Evolutionary conservation across 2,113 vertebrate genomes (phyloP), one percentile per base, ranked within the genome.

Genomic region (Uria lomvia): DNA sequence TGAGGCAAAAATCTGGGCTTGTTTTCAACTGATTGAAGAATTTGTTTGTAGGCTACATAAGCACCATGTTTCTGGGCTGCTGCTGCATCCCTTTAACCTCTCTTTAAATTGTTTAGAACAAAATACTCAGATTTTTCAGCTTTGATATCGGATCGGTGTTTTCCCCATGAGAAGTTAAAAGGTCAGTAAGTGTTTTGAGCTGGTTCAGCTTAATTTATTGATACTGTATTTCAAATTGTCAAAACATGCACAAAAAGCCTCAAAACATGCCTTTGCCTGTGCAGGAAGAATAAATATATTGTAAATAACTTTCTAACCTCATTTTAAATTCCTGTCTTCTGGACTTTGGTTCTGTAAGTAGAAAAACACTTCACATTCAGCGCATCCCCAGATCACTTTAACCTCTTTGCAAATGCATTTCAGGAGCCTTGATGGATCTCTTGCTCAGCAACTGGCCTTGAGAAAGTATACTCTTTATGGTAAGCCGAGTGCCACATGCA

Each of bases 341-440:
- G 94, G 60, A 86, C 34, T 50, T 95, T 1, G 2, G 34, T 47
- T 97, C 95, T 70, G 42, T 26, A 72, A 90, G 34, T 53, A 84
- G 73, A 82, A 94, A 93, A 91, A 15, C 52, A 34, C 17, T 93
- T 92, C 77, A 82, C 70, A 94, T 79, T 71, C 70, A 94, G 72
- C 12, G 13, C 68, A 86, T 70, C n/a, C 56, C 66, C 78, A 88
- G 67, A 92, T 92, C 15, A 87, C 23, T 91, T 86, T 75, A 92
- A 75, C 42, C 74, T 91, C 45, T 92, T 94, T 90, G 81, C 89
- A 95, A 96, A 95, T 81, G 66, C 34, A 90, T 95, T 97, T 96
- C 93, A 77, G 49, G 68, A 79, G 8, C 53, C 11, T 58, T 93
- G 92, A 96, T 65, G 81, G 86, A 95, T 91, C 82, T 90, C 71